Percentiles rank a stretch among this genome's conserved stretches.
Conservation (phyloP, 2,888 invertebrate genomes). For the Argyresthia goedartella region DNA sequence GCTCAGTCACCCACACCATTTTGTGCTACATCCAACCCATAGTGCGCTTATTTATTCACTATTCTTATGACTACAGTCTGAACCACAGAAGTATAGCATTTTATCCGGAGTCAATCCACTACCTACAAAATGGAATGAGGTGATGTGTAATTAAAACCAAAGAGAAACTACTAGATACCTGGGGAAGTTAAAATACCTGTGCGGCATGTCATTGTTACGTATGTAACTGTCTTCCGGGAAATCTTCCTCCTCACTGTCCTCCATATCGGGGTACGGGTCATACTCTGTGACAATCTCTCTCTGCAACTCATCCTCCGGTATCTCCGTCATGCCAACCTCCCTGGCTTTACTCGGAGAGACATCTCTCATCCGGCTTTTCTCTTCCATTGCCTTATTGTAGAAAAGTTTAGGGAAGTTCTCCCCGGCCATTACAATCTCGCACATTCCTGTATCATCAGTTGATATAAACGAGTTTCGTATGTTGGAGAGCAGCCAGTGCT, state of each 20-base stretch:
- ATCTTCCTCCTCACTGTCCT: constrained; percentile 85
- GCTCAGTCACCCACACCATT: too few species aligned
- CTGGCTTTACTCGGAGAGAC: constrained; percentile 38
- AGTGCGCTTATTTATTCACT: neutral
- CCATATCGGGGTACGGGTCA: constrained; percentile 81
- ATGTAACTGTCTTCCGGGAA: constrained; percentile 73
- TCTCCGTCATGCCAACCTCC: constrained; percentile 36
- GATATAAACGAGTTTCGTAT: constrained; percentile 95
- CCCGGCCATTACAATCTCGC: constrained; percentile 91
- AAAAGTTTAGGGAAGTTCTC: constrained; percentile 80
- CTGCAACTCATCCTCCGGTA: constrained; percentile 43
- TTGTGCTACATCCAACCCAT: too few species aligned
- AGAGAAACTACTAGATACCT: neutral
- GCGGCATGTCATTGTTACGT: constrained; percentile 76
- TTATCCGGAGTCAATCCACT: too few species aligned
- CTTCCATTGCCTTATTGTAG: constrained; percentile 55
- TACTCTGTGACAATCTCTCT: constrained; percentile 62
- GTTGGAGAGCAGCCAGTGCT: constrained; percentile 92
- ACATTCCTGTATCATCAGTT: constrained; percentile 95
- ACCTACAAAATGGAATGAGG: too few species aligned
- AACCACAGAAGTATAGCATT: neutral
- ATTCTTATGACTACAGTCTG: neutral
- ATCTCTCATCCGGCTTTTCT: constrained; percentile 42
- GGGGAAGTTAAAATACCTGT: constrained; percentile 34
- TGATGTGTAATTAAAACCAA: too few species aligned